A percentile compares a stretch with the other conserved stretches of the same genome.
Evolutionary conservation across 2,888 invertebrate genomes (phyloP).

Genomic region (Cantharis rustica): DNA sequence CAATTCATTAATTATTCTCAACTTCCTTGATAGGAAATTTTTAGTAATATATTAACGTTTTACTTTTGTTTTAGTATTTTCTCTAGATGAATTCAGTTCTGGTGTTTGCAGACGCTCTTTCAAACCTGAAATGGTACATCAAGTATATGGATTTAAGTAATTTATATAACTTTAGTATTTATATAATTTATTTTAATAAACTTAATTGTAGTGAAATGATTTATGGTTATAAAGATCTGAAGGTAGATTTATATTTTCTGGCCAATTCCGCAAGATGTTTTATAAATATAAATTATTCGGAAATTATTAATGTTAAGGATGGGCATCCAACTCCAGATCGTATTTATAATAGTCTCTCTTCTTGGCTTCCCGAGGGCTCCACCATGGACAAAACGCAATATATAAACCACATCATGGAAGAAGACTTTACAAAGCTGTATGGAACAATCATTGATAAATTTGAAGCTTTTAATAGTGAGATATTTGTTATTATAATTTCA

Average conservation of each 20-base stretch:
- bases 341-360: constrained; percentile 40
- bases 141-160: constrained; percentile 83
- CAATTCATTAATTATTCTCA: too few species aligned
- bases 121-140: constrained; percentile 88
- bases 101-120: constrained; percentile 55
- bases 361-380: constrained; percentile 49
- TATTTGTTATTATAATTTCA: background rate
- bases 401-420: constrained; percentile 35
- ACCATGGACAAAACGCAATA: constrained; percentile 40
- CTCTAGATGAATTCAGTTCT: constrained; percentile 1
- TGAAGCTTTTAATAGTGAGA: constrained; percentile 19
- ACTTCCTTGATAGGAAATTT: too few species aligned
- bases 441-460: constrained; percentile 43
- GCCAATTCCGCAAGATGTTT: constrained; percentile 83
- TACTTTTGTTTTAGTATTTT: constrained; percentile 4
- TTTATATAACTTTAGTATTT: constrained; percentile 47
- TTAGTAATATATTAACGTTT: background rate
- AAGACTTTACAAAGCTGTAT: constrained; percentile 43
- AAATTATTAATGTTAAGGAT: constrained; percentile 61
- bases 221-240: constrained; percentile 88
- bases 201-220: constrained; percentile 71
- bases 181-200: constrained; percentile 14
- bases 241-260: constrained; percentile 75
- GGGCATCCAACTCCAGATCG: constrained; percentile 40
- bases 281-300: constrained; percentile 73